Evolutionary conservation across 2,888 invertebrate species (phyloP), one percentile per base, ranked within the genome.

Genomic region (Elegia similella): DNA sequence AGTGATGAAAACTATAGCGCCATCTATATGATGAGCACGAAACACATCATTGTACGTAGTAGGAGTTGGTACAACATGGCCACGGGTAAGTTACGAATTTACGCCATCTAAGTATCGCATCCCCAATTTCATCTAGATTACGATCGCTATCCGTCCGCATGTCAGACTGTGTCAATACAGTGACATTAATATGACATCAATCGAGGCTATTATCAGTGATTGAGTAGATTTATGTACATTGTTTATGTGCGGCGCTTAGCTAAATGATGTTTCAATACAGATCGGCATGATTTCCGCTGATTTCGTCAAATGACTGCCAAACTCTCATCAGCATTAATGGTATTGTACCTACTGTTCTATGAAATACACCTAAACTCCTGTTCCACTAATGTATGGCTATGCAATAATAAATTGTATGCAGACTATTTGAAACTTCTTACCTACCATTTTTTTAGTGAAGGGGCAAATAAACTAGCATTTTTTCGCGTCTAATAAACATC

Each of bases 171-270:
- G 54, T 55, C 54, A 46, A 55, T 55, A 55, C n/a, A 55, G 38
- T 38, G 48, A 56, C 48, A 16, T 42, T 56, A 56, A 50, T 56
- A 48, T 56, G 48, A 56, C 56, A 48, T 56, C 56, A 48, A 48
- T 50, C 56, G 44, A 6, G 43, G 29, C 30, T n/a, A 55, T 55
- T 55, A 55, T 32, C 54, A 32, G 44, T 44, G 44, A 55, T 55
- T 32, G 44, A 55, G 44, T 34, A 10, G 54, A 55, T 43, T 55
- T 46, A 46, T 44, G 54, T 44, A 55, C 44, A 55, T 55, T 46
- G 54, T 32, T 55, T 55, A 55, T 55, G 44, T 44, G n/a, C 30
- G 30, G 54, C 16, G 32, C 43, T 17, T 34, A 16, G 54, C 54
- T 12, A 34, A 34, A 55, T 55, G 43, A 50, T 17, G 34, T 34